phyloP scores from a whole-genome alignment of 2,888 invertebrate genomes.

The Perithous albicinctus region DNA sequence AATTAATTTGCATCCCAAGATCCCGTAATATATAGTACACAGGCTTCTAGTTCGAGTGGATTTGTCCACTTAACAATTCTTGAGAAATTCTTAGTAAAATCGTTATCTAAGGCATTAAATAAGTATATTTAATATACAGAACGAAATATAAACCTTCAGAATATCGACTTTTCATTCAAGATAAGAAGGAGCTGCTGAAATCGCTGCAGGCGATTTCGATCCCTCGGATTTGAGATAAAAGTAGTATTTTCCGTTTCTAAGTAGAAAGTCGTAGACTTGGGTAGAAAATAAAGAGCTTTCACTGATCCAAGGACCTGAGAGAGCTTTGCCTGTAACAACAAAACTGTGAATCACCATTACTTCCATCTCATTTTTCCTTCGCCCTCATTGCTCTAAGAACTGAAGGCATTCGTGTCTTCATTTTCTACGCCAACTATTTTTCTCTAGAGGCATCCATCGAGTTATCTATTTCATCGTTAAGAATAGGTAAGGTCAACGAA shows the following conservation, averaged over 20 bases:
- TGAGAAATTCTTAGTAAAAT: background rate
- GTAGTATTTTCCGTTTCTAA: background rate
- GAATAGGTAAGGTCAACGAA: background rate
- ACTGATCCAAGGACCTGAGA: background rate
- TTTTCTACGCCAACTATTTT: background rate
- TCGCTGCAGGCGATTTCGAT: background rate
- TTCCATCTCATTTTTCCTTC: background rate
- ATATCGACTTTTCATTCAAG: background rate
- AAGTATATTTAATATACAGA: background rate
- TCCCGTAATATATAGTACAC: constrained; percentile 9
- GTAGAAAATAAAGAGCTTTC: background rate
- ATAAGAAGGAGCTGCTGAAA: background rate
- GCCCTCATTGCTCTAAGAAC: background rate
- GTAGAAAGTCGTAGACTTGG: background rate
- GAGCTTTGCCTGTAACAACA: background rate
- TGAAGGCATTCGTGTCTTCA: background rate
- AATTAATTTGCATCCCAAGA: constrained; percentile 64
- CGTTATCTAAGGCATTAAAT: background rate
- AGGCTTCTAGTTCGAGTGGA: background rate
- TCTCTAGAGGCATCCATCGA: background rate
- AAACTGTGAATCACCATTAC: background rate
- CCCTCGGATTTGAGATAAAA: background rate
- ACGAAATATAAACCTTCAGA: background rate
- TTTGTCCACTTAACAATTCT: background rate
- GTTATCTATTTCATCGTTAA: background rate